These are phyloP conservation scores for Rhopalosiphum maidis DNA, from an alignment of 1,140 invertebrate species.

Conservation along the genomic window DNA sequence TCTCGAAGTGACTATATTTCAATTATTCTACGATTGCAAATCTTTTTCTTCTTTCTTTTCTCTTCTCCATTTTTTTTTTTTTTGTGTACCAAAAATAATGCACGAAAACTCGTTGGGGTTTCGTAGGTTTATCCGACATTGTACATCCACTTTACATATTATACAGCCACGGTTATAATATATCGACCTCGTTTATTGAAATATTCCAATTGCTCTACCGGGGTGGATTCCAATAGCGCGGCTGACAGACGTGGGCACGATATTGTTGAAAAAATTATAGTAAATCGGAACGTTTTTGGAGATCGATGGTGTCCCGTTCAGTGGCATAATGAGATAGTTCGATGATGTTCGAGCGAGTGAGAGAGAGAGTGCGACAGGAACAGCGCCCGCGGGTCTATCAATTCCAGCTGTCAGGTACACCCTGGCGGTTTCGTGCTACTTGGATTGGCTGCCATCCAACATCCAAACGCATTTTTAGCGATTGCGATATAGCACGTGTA, in stretches of 20 bases:
- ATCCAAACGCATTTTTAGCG: not conserved
- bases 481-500: not conserved
- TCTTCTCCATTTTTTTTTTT: not conserved
- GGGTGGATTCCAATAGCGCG: not conserved
- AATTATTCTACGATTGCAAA: not conserved
- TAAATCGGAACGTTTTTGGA: not conserved
- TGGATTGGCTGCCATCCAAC: constrained; percentile 3
- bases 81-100: not conserved
- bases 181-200: not conserved
- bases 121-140: not conserved
- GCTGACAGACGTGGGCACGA: not conserved
- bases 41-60: not conserved
- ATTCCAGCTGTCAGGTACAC: constrained; percentile 5
- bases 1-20: not conserved
- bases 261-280: not conserved
- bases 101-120: not conserved
- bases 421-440: not conserved
- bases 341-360: not conserved
- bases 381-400: not conserved
- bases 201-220: not conserved
- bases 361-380: not conserved
- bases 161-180: not conserved
- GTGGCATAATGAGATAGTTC: not conserved
- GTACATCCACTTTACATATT: not conserved
- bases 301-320: not conserved